phyloP scores from a whole-genome alignment of 2,888 invertebrate species.

The Heptascelio sp. region DNA sequence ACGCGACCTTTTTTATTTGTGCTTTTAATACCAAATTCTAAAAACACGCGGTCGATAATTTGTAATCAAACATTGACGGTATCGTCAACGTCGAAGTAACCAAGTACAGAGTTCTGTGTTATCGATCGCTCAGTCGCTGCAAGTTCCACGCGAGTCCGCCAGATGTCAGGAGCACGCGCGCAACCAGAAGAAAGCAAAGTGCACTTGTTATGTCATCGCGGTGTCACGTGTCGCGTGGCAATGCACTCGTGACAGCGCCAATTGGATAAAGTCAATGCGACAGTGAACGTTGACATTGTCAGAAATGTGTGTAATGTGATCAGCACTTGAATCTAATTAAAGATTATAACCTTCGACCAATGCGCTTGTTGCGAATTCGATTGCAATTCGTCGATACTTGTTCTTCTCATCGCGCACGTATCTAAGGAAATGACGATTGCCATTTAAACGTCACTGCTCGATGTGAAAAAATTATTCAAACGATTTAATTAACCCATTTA shows the following conservation, averaged over 20 bases:
- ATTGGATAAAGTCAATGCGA: slow-evolving; percentile 42
- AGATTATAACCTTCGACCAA: slow-evolving; percentile 45
- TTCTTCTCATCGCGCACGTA: not conserved
- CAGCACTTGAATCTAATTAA: slow-evolving; percentile 50
- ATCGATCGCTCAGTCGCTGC: slow-evolving; percentile 43
- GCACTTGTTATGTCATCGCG: no score
- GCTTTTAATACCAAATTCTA: no score
- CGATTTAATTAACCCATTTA: no score
- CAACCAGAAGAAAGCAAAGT: no score
- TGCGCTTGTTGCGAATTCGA: slow-evolving; percentile 13
- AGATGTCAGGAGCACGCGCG: no score
- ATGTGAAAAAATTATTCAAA: no score
- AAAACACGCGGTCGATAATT: slow-evolving; percentile 26
- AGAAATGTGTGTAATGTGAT: slow-evolving; percentile 47
- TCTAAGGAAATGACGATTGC: no score
- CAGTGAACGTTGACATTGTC: slow-evolving; percentile 62
- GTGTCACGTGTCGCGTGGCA: no score
- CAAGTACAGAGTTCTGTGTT: slow-evolving; percentile 40
- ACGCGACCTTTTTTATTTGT: no score
- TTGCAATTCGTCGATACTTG: slow-evolving; percentile 8
- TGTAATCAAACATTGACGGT: not conserved
- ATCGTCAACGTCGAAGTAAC: not conserved
- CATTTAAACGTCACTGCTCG: no score
- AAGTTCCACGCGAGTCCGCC: no score
- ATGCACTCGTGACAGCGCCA: no score